Base-by-base conservation (phyloP, 2,797 vertebrate genomes). In the Anomalospiza imberbis region DNA sequence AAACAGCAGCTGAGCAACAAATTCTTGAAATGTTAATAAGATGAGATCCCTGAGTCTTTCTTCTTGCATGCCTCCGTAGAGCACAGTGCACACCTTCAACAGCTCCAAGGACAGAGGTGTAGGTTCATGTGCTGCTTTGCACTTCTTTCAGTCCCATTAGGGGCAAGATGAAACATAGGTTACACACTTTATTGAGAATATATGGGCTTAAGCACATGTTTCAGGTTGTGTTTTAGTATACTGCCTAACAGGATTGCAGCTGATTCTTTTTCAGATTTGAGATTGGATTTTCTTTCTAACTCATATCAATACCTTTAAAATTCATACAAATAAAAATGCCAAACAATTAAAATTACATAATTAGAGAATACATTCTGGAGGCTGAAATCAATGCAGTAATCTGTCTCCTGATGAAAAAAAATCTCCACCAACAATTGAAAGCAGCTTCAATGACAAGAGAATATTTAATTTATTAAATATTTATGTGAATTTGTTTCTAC, bases 21-120 rank as follows among this genome's bases (percentile, higher is more conserved):
- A 95, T 96, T 89, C 84, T 91, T 87, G 78, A 95, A 95, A 94
- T 67, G 85, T 47, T 96, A 80, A 61, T 71, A 63, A 93, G 77
- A 47, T 85, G 90, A 96, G 61, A n/a, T 89, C 79, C 73, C 42
- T 12, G n/a, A 29, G 67, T 54, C 45, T 48, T 92, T 88, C 86
- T 72, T 85, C 45, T 85, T 77, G 38, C 18, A 9, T 10, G 10
- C 29, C 13, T 63, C 1, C 7, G 22, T 65, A 71, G 71, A 54
- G 63, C n/a, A 61, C 53, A 66, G 44, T 6, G 31, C 31, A 47
- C 60, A 82, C 61, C 77, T 96, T 55, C 66, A 74, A 7, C 51
- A 74, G 9, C 57, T 67, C 34, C 50, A 40, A 28, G 51, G 68
- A n/a, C 22, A 79, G 78, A 91, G 26, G 7, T 65, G 25, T n/a